Base-by-base conservation (phyloP, 2,888 invertebrate genomes). In the Meganola albula region DNA sequence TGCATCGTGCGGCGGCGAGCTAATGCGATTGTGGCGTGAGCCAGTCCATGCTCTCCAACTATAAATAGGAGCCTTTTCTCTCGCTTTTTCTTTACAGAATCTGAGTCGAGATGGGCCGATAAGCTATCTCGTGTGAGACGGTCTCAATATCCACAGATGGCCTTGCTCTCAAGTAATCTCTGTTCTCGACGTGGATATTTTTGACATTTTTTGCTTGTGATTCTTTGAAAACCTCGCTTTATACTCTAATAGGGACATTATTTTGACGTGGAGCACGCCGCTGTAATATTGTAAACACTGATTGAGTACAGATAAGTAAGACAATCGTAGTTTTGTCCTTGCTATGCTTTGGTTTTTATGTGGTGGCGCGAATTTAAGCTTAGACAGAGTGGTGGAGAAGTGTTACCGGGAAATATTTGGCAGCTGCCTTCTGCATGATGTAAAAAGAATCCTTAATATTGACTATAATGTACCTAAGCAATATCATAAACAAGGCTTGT, bases 121-220 rank as follows among this genome's bases (percentile, higher is more conserved):
- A 85, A 83, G 74, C 53, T 83, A 80, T 84, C 84, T 82, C 63
- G 77, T 66, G 79, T 73, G 75, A 80, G 83, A 78, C 74, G 79
- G 76, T 82, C 85, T 85, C 85, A 78, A 84, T 84, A 83, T 83
- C 83, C 79, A 78, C 84, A 84, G 84, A 84, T 84, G 84, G 75
- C 79, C 80, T 82, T 76, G 75, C 82, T 77, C 67, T 69, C 63
- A 40, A 65, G 71, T 80, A 82, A 82, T 83, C 80, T 82, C 63
- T 65, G 64, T 58, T 49, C 57, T 58, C 58, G 58, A 55, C 59
- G 70, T 70, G 60, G 71, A 76, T 78, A 77, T 78, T 80, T 77
- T 79, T 72, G 74, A 53, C 74, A 74, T 74, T 84, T 85, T 84
- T 84, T 83, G 79, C 71, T 62, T 63, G 67, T 62, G 67, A 62